These are phyloP conservation scores for Deroptyus accipitrinus DNA, from an alignment of 2,113 vertebrate species.

Conservation along the genomic window DNA sequence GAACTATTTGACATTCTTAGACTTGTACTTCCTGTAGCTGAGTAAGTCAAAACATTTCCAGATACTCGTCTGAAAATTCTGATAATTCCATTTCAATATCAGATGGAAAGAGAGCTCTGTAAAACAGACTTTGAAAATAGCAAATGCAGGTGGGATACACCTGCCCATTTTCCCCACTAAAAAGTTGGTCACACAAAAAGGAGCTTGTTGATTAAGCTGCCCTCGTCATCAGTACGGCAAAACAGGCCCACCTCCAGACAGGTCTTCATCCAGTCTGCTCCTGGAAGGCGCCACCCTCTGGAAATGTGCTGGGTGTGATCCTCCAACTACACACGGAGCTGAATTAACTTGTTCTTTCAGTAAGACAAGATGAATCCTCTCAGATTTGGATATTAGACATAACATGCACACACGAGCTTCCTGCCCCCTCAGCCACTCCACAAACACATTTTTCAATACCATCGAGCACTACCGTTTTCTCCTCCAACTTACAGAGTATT, in stretches of 20 bases:
- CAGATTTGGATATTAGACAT: not conserved
- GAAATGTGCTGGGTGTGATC: not conserved
- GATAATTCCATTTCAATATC: not conserved
- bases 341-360: not conserved
- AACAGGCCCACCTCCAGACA: not conserved
- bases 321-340: not conserved
- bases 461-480: not conserved
- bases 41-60: not conserved
- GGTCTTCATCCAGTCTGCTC: not conserved
- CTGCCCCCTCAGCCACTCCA: not conserved
- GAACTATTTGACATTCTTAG: not conserved
- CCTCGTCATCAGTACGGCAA: not conserved
- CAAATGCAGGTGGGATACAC: not conserved
- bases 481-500: slow-evolving; percentile 85
- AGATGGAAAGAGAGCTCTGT: not conserved
- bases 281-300: not conserved
- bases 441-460: not conserved
- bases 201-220: not conserved
- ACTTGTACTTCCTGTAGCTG: not conserved
- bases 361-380: not conserved
- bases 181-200: not conserved
- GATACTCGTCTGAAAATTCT: not conserved
- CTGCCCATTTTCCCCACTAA: not conserved
- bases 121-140: not conserved
- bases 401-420: not conserved